A percentile compares a stretch with the other conserved stretches of the same genome.
phyloP scores from a whole-genome alignment of 2,113 vertebrate genomes.

The Campylomormyrus tamandua region DNA sequence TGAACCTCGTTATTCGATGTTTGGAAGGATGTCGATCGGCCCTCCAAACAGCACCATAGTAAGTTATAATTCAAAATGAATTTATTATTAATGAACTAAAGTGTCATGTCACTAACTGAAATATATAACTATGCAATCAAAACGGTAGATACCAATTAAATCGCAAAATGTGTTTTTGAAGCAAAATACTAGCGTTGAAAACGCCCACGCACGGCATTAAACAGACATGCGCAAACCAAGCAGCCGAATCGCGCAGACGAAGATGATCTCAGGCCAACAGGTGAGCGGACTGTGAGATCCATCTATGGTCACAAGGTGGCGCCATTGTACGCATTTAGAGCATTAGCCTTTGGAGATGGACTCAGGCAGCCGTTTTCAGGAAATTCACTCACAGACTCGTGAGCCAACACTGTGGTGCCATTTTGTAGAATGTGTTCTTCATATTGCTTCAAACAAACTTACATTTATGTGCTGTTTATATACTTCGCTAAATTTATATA shows the following conservation, averaged over 20 bases:
- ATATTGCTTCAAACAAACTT: not conserved
- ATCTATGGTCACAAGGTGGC: slow-evolving; percentile 42
- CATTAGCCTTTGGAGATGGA: not conserved
- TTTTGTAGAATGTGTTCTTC: slow-evolving; percentile 10
- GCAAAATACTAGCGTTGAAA: not conserved
- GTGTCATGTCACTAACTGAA: not conserved
- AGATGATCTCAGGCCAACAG: not conserved
- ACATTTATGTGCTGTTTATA: not conserved
- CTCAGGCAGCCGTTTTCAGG: not conserved
- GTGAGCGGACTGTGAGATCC: not conserved
- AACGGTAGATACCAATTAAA: not conserved
- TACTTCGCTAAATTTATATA: not conserved
- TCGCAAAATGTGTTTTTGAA: not conserved
- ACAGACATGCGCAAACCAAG: not conserved
- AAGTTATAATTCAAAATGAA: not conserved
- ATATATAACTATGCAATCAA: not conserved
- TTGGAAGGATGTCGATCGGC: not conserved
- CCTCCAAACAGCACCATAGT: not conserved
- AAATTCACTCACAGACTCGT: not conserved
- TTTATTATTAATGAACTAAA: not conserved
- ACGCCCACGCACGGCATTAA: not conserved
- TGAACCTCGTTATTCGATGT: not conserved
- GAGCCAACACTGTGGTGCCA: slow-evolving; percentile 13
- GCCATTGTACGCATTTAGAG: slow-evolving; percentile 17
- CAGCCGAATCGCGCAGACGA: not conserved